A percentile compares a stretch with the other conserved stretches of the same genome.
These are phyloP conservation scores for Ornithoptera priamus DNA, from an alignment of 2,888 invertebrate genomes.

Conservation along the genomic window DNA sequence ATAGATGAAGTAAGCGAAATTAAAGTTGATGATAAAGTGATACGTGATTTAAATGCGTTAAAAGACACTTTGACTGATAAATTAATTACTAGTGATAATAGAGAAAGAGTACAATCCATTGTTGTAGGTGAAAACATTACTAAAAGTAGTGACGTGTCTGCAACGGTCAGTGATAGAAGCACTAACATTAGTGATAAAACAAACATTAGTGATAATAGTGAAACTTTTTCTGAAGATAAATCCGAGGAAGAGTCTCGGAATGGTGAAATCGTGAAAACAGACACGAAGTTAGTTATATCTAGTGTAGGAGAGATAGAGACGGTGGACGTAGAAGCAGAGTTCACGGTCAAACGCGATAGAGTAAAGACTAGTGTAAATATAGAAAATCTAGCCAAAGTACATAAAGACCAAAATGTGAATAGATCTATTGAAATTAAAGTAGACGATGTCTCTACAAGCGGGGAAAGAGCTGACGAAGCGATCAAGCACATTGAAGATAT, in stretches of 20 bases:
- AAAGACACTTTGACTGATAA: slow-evolving; percentile 18
- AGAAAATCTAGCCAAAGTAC: slow-evolving; percentile 45
- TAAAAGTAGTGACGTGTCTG: slow-evolving; percentile 21
- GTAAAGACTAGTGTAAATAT: slow-evolving; percentile 40
- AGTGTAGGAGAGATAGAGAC: slow-evolving; percentile 47
- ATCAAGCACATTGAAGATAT: slow-evolving; percentile 64
- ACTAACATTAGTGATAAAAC: slow-evolving; percentile 36
- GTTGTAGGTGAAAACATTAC: slow-evolving; percentile 7
- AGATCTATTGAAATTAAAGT: slow-evolving; percentile 43
- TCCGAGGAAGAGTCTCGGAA: slow-evolving; percentile 47
- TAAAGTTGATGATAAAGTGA: slow-evolving; percentile 3
- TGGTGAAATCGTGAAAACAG: slow-evolving; percentile 47
- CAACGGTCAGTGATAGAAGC: slow-evolving; percentile 34
- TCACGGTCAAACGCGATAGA: slow-evolving; percentile 49
- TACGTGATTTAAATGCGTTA: slow-evolving; percentile 19
- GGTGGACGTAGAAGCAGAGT: slow-evolving; percentile 49
- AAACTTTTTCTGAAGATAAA: slow-evolving; percentile 47
- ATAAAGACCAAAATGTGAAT: slow-evolving; percentile 46
- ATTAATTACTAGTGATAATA: slow-evolving; percentile 9
- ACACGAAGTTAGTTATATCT: slow-evolving; percentile 53
- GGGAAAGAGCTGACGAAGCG: slow-evolving; percentile 47
- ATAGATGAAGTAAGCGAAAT: slow-evolving; percentile 8
- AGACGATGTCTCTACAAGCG: slow-evolving; percentile 26
- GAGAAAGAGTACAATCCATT: slow-evolving; percentile 18
- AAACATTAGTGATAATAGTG: slow-evolving; percentile 44